Base-by-base conservation (phyloP, 2,113 vertebrate species). In the Equus quagga region DNA sequence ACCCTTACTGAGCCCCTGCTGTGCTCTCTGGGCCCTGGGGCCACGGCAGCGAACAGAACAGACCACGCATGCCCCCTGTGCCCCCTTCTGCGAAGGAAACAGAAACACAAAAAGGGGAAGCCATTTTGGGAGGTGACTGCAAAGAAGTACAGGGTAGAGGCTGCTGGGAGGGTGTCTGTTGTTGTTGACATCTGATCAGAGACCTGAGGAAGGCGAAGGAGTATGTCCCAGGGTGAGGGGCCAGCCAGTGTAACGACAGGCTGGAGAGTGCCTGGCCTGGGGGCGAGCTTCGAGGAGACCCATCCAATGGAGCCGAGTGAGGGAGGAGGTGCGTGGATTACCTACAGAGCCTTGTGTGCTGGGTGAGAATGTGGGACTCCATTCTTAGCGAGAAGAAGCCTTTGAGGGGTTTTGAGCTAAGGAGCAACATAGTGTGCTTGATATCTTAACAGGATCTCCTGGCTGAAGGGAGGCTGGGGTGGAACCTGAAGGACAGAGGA, bases 101-200 rank as follows among this genome's bases (percentile, higher is more conserved):
- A 69, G 49, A 62, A 28, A 54, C 56, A 94, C 9, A 17, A 56
- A 78, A 49, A 86, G 8, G 31, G 28, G 76, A 72, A 56, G 26
- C 84, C 69, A 17, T 88, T 89, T 76, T n/a, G 23, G n/a, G 56
- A 73, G 44, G 36, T 87, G 54, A 87, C 21, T 58, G 36, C n/a
- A 28, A 75, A 92, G 33, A 89, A 56, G 12, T 64, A 8, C 14
- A 24, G 64, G 56, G 12, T 44, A 58, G 73, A 64, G 54, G 28
- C 21, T 56, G 26, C n/a, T 23, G 24, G 24, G 31, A 31, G 13
- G 10, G 36, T 51, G 18, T 91, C 11, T 62, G 1, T 67, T 94
- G 95, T 75, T 18, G 56, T 46, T 85, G 78, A 70, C 44, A 67
- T 97, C 19, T 62, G 73, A 89, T 81, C 49, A 65, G 73, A 65